These are phyloP conservation scores for Autographa pulchrina DNA, from an alignment of 2,888 invertebrate genomes.

Conservation along the genomic window DNA sequence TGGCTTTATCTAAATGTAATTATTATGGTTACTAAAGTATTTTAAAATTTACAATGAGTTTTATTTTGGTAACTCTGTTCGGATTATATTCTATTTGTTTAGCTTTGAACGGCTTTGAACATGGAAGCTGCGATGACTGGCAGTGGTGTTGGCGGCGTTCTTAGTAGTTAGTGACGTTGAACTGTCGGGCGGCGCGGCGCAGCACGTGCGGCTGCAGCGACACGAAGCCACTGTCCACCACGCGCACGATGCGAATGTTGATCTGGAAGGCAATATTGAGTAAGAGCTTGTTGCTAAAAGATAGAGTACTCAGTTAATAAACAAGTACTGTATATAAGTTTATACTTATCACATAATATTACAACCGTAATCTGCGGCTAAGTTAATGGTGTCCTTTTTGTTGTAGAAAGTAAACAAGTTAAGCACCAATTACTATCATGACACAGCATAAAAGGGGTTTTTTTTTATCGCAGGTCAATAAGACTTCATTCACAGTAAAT, in stretches of 20 bases:
- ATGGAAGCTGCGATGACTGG: conserved; percentile 22
- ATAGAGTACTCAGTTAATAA: too few species aligned
- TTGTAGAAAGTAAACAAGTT: too few species aligned
- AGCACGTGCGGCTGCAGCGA: conserved; percentile 79
- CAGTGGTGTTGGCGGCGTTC: background rate
- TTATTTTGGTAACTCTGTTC: background rate
- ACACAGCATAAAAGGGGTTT: background rate
- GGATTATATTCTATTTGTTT: background rate
- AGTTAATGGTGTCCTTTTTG: too few species aligned
- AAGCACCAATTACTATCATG: too few species aligned
- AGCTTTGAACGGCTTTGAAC: background rate
- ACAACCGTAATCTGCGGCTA: too few species aligned
- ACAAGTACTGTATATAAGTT: too few species aligned
- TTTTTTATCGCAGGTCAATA: background rate
- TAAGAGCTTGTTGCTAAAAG: background rate
- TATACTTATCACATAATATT: too few species aligned
- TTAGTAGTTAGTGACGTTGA: conserved; percentile 72
- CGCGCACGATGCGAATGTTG: conserved; percentile 93
- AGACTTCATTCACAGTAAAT: background rate
- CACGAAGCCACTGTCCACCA: conserved; percentile 82
- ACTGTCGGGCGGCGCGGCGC: conserved; percentile 73
- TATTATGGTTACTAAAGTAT: conserved; percentile 7
- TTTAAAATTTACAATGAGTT: conserved; percentile 1
- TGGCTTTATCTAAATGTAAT: conserved; percentile 23
- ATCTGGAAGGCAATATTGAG: conserved; percentile 72